phyloP scores from a whole-genome alignment of 1,140 invertebrate species.

The Hormaphis cornu region DNA sequence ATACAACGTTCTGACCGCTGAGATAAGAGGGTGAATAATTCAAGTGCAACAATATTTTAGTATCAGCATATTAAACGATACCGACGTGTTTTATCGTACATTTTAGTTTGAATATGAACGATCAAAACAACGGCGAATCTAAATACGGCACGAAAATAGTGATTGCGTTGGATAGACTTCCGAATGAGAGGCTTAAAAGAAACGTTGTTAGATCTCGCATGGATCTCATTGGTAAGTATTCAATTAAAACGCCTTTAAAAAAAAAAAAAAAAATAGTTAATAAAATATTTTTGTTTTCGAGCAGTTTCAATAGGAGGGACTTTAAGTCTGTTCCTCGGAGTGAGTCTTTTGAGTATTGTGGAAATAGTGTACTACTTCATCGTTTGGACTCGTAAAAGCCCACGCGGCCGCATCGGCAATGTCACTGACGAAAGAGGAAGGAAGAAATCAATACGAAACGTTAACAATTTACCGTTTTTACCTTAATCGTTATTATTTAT shows the following conservation, averaged over 20 bases:
- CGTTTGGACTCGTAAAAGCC: slow-evolving; percentile 38
- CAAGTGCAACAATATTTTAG: neutral
- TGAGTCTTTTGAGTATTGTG: slow-evolving; percentile 53
- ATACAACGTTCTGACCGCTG: slow-evolving; percentile 36
- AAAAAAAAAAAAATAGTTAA: neutral
- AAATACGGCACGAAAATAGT: slow-evolving; percentile 43
- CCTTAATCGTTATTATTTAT: no score
- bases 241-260: neutral
- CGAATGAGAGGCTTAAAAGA: slow-evolving; percentile 51
- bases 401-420: neutral
- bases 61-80: neutral
- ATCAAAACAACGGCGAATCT: neutral
- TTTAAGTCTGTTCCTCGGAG: slow-evolving; percentile 52
- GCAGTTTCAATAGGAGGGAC: slow-evolving; percentile 55
- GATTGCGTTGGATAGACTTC: slow-evolving; percentile 48
- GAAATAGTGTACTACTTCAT: slow-evolving; percentile 51
- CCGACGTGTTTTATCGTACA: neutral
- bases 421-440: neutral
- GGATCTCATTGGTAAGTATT: slow-evolving; percentile 51
- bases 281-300: slow-evolving; percentile 15
- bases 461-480: slow-evolving; percentile 6
- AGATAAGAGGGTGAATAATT: slow-evolving; percentile 27
- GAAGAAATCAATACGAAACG: neutral
- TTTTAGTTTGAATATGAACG: neutral
- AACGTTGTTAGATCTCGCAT: slow-evolving; percentile 52